Percentiles rank a stretch among this genome's conserved stretches.
Conservation (phyloP, 2,797 vertebrate genomes). For the Merluccius polli region DNA sequence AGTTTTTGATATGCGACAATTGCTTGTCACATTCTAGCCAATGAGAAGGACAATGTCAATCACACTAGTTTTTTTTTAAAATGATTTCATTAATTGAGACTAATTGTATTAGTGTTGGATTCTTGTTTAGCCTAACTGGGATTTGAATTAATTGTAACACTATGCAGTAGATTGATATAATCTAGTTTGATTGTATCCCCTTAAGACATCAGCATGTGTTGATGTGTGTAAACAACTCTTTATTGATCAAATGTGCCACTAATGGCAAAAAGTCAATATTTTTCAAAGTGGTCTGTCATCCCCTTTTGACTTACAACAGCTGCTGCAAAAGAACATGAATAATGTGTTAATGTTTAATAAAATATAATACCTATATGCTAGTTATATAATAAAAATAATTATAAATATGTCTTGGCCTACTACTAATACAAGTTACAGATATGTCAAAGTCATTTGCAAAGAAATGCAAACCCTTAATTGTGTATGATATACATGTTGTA, state of each 20-base stretch:
- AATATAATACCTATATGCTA: neutral
- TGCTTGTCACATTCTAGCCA: neutral
- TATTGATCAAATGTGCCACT: neutral
- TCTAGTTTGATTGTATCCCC: neutral
- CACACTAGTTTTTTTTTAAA: neutral
- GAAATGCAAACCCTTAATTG: no score
- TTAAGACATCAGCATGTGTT: constrained; percentile 1
- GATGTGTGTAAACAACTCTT: neutral
- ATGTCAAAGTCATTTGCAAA: no score
- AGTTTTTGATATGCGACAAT: neutral
- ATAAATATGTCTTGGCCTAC: no score
- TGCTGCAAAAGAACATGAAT: neutral
- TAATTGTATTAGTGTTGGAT: neutral
- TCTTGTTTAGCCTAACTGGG: neutral
- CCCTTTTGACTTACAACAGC: neutral
- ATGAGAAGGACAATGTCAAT: neutral
- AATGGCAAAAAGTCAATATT: no score
- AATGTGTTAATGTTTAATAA: neutral
- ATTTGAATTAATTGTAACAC: neutral
- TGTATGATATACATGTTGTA: no score
- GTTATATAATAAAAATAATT: no score
- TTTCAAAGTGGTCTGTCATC: neutral
- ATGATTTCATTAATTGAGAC: neutral
- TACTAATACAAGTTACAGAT: no score
- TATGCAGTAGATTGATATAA: neutral